These are phyloP conservation scores for Andinoacara biseriatus DNA, from an alignment of 2,113 vertebrate genomes.

Conservation along the genomic window DNA sequence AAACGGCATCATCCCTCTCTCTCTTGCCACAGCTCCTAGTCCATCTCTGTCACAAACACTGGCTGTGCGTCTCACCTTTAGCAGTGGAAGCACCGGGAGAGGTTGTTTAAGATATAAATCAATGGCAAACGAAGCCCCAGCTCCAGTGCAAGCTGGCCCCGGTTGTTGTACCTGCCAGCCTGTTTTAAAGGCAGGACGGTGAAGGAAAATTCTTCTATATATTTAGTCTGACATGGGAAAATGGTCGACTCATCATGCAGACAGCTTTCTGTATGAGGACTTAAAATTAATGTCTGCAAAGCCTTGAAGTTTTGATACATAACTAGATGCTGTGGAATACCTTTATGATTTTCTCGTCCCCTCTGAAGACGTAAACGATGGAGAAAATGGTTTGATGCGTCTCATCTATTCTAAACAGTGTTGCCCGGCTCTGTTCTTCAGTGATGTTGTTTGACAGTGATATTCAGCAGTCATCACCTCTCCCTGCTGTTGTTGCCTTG, in stretches of 20 bases:
- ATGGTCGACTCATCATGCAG: constrained; percentile 37
- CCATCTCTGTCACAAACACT: constrained; percentile 74
- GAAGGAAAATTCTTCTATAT: constrained; percentile 54
- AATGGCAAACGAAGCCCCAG: constrained; percentile 59
- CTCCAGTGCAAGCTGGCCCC: constrained; percentile 34
- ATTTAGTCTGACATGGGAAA: constrained; percentile 43
- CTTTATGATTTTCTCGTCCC: background rate
- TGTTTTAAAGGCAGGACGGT: constrained; percentile 54
- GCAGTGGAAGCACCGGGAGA: constrained; percentile 63
- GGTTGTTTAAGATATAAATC: constrained; percentile 75
- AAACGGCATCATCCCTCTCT: constrained; percentile 69
- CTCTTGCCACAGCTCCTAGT: constrained; percentile 58
- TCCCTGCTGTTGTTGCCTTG: constrained; percentile 8
- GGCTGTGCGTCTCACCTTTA: constrained; percentile 71
- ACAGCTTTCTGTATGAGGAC: constrained; percentile 26
- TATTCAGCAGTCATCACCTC: constrained; percentile 30
- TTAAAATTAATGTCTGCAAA: constrained; percentile 40
- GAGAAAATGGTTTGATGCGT: background rate
- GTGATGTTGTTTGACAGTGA: constrained; percentile 48
- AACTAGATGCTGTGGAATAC: constrained; percentile 13
- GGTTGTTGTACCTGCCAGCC: constrained; percentile 61
- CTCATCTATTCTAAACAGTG: constrained; percentile 36
- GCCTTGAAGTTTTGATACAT: constrained; percentile 25
- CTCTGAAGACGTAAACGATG: constrained; percentile 14
- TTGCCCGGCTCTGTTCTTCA: constrained; percentile 3